A percentile compares a stretch with the other conserved stretches of the same genome.
Conservation (phyloP, 2,888 invertebrate genomes). For the Drosophila neonasuta region DNA sequence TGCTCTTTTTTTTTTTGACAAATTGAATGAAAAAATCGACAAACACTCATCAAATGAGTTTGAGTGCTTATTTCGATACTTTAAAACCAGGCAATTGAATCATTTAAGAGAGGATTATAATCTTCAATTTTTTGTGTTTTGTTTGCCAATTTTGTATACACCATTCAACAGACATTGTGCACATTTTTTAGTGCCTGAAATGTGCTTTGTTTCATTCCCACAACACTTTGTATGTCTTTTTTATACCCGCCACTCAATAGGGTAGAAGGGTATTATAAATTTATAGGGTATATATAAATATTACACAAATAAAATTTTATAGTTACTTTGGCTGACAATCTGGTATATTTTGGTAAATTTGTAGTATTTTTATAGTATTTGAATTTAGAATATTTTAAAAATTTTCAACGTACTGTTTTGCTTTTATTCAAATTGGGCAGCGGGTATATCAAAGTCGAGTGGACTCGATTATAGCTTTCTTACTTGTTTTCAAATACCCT, state of each 20-base stretch:
- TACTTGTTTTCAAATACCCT: not conserved
- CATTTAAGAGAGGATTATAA: constrained; percentile 28
- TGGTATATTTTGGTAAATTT: too few relatives aligned
- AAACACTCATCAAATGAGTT: constrained; percentile 1
- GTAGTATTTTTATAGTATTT: too few relatives aligned
- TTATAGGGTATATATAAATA: too few relatives aligned
- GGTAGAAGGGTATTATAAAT: too few relatives aligned
- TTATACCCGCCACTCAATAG: constrained; percentile 2
- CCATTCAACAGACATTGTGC: constrained; percentile 17
- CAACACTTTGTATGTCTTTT: not conserved
- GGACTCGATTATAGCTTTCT: too few relatives aligned
- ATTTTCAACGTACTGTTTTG: too few relatives aligned
- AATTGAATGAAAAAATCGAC: constrained; percentile 19
- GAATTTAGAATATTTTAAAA: too few relatives aligned
- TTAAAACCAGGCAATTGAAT: constrained; percentile 22
- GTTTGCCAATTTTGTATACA: not conserved
- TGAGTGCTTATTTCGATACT: constrained; percentile 3
- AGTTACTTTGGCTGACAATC: too few relatives aligned
- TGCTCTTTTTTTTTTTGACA: too few relatives aligned
- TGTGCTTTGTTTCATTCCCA: constrained; percentile 34
- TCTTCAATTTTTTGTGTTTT: not conserved
- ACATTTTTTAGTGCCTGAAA: constrained; percentile 19
- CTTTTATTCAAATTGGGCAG: too few relatives aligned
- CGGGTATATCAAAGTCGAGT: too few relatives aligned
- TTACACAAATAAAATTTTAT: too few relatives aligned